phyloP scores from a whole-genome alignment of 2,888 invertebrate genomes.

The Erebia ligea region DNA sequence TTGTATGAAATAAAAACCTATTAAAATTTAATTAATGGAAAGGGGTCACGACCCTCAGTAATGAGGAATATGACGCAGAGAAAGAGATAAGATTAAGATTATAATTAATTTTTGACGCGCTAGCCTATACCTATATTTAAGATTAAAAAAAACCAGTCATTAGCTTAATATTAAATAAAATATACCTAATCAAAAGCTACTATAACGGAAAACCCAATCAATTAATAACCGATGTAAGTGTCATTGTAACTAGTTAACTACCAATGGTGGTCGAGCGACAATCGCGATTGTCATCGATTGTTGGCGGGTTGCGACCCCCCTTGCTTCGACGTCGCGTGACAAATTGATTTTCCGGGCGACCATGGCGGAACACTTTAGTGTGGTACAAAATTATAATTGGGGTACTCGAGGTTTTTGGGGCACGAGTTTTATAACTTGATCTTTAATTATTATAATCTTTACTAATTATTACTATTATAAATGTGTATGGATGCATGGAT shows the following conservation, averaged over 20 bases:
- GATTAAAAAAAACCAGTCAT: too few relatives aligned
- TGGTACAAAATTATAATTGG: conserved; percentile 29
- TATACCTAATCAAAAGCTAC: background rate
- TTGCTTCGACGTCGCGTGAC: conserved; percentile 65
- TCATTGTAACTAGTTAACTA: conserved; percentile 31
- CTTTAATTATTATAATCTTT: too few relatives aligned
- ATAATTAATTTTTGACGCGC: too few relatives aligned
- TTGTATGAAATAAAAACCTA: too few relatives aligned
- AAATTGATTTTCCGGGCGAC: conserved; percentile 56
- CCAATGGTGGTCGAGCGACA: conserved; percentile 39
- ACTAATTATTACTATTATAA: too few relatives aligned
- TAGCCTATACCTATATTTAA: too few relatives aligned
- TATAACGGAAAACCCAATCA: conserved; percentile 15
- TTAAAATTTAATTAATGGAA: too few relatives aligned
- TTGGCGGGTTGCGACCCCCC: conserved; percentile 46
- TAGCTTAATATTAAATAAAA: too few relatives aligned
- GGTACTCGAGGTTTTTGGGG: conserved; percentile 22
- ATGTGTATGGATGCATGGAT: too few relatives aligned
- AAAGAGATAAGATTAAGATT: too few relatives aligned
- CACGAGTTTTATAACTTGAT: background rate
- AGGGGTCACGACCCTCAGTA: too few relatives aligned
- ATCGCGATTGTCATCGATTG: conserved; percentile 43
- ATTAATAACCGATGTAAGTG: conserved; percentile 22
- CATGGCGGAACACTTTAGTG: conserved; percentile 25
- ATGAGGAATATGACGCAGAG: too few relatives aligned